phyloP scores from a whole-genome alignment of 1,140 invertebrate genomes.

The Ridgeia piscesae region DNA sequence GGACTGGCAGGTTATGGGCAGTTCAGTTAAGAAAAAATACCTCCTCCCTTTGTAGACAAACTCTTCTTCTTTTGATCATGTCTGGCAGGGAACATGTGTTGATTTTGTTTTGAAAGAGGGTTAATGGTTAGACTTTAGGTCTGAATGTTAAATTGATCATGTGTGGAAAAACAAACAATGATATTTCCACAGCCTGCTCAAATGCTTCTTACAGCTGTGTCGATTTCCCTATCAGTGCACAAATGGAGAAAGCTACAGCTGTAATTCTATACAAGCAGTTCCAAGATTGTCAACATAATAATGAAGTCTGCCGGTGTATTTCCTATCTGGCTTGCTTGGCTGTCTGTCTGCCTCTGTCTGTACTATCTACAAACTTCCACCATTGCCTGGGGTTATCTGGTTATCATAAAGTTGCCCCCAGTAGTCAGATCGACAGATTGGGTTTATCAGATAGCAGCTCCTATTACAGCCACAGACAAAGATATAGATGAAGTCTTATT shows the following conservation, averaged over 20 bases:
- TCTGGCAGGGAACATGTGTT: too few relatives aligned
- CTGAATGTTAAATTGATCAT: too few relatives aligned
- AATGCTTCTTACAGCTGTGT: neutral
- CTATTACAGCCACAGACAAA: neutral
- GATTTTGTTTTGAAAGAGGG: too few relatives aligned
- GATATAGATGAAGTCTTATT: neutral
- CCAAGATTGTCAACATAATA: conserved; percentile 4
- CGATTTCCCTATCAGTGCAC: neutral
- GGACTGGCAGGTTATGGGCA: too few relatives aligned
- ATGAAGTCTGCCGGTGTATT: neutral
- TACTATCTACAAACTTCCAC: neutral
- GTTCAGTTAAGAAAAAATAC: too few relatives aligned
- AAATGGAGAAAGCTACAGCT: neutral
- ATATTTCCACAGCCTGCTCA: neutral
- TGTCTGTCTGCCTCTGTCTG: neutral
- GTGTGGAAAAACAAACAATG: too few relatives aligned
- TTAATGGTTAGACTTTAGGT: too few relatives aligned
- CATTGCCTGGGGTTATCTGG: neutral
- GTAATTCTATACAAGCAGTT: neutral
- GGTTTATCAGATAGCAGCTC: neutral
- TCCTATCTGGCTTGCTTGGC: neutral
- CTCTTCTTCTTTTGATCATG: too few relatives aligned
- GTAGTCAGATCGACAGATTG: neutral
- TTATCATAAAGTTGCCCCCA: neutral
- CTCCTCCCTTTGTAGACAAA: too few relatives aligned